Evolutionary conservation across 2,888 invertebrate species (phyloP), one percentile per base, ranked within the genome.

Genomic region (Hydraecia micacea): DNA sequence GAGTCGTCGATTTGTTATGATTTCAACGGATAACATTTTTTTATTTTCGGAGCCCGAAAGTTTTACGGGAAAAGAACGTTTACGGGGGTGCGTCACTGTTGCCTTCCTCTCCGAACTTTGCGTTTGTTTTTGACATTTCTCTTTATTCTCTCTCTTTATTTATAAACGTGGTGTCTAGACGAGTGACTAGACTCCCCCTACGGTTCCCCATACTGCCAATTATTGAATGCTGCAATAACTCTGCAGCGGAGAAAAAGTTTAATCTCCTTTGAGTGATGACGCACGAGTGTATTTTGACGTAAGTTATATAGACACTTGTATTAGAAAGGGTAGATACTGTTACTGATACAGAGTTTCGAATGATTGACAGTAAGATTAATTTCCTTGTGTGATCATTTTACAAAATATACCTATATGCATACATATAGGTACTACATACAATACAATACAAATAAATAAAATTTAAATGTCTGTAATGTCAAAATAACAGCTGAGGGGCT

Each of bases 181-280:
- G 76, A 73, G 68, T 75, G 85, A 80, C 83, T 87, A 91, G 91
- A 89, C 90, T 77, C 75, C 83, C 91, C 91, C 90, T 88, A 79
- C 73, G 73, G 65, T 69, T 72, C 83, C 89, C 89, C 81, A 86
- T 80, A 86, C 89, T 86, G 89, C 91, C 92, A 93, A 92, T 92
- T 93, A 93, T 92, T 89, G 89, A 87, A 87, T 86, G 75, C 80
- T 83, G 91, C 91, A 89, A 90, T 89, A 91, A 92, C 91, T 90
- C 91, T 91, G 88, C 86, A 86, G 90, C 80, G 83, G 82, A 88
- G 84, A 91, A 91, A 92, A 93, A 93, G 91, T 94, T 93, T 94
- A 95, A 95, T 94, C 93, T 92, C 84, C 86, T 89, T 90, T 94
- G 94, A 95, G 92, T 92, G 94, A 95, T 95, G 93, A 93, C 86